These are phyloP conservation scores for Microtus richardsoni DNA, from an alignment of 2,113 vertebrate species.

Conservation along the genomic window DNA sequence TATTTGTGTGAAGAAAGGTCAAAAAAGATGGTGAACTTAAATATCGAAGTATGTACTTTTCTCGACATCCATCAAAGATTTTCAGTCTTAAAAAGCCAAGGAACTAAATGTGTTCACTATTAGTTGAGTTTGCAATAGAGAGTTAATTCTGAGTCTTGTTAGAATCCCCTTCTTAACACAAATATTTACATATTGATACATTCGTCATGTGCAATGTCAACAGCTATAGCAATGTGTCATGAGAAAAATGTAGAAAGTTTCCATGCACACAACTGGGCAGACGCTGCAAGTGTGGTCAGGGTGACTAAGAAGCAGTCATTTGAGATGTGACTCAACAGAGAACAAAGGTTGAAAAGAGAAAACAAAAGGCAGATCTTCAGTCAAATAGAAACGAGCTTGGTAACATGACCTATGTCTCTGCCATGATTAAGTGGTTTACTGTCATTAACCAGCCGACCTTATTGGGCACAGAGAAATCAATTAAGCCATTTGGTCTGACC, in stretches of 20 bases:
- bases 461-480: not conserved
- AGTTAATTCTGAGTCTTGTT: slow-evolving; percentile 29
- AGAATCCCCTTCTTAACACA: not conserved
- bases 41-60: not conserved
- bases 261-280: not conserved
- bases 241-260: slow-evolving; percentile 39
- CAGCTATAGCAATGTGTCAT: not conserved
- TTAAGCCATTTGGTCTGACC: slow-evolving; percentile 52
- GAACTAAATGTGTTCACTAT: slow-evolving; percentile 4
- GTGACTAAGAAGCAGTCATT: slow-evolving; percentile 50
- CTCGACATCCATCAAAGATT: not conserved
- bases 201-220: slow-evolving; percentile 19
- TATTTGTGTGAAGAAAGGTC: not conserved
- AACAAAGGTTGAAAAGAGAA: slow-evolving; percentile 13
- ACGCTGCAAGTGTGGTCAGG: not conserved
- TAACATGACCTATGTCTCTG: not conserved
- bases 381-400: not conserved
- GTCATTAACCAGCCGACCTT: slow-evolving; percentile 63
- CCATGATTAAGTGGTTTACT: slow-evolving; percentile 51
- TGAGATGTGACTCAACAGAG: slow-evolving; percentile 29
- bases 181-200: slow-evolving; percentile 27
- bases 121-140: not conserved
- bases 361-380: not conserved
- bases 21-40: slow-evolving; percentile 3
- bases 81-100: not conserved